Evolutionary conservation across 2,113 vertebrate genomes (phyloP).

Genomic region (Poicephalus gulielmi): DNA sequence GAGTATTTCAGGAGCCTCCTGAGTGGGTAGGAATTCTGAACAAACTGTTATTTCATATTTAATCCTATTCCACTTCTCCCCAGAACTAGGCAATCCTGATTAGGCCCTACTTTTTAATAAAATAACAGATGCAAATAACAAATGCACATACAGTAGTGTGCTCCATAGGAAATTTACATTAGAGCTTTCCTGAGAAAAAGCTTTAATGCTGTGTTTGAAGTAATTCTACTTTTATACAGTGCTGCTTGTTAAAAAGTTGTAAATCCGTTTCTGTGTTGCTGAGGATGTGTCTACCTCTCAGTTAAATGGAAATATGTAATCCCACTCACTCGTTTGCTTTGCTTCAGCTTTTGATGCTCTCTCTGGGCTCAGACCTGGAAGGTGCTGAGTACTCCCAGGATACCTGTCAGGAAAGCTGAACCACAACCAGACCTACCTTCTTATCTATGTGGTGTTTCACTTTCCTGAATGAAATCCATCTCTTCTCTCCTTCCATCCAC

Average conservation of each 20-base stretch:
- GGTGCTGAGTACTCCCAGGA: not conserved
- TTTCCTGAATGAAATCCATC: not conserved
- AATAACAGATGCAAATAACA: constrained; percentile 56
- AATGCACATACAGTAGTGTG: not conserved
- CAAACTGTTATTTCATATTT: constrained; percentile 35
- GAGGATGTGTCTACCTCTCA: not conserved
- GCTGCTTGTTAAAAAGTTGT: constrained; percentile 45
- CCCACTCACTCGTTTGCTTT: not conserved
- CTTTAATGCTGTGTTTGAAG: constrained; percentile 57
- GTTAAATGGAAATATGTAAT: constrained; percentile 40
- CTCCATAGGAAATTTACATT: constrained; percentile 53
- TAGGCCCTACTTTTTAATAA: constrained; percentile 51
- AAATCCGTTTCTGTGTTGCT: constrained; percentile 10
- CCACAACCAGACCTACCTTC: not conserved
- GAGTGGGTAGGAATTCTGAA: constrained; percentile 26
- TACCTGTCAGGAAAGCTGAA: not conserved
- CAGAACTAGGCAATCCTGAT: constrained; percentile 19
- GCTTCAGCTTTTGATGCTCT: not conserved
- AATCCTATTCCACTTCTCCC: constrained; percentile 35
- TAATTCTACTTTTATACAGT: constrained; percentile 56
- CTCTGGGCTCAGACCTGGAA: not conserved
- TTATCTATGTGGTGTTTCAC: not conserved
- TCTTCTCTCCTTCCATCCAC: not conserved
- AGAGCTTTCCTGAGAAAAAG: constrained; percentile 43
- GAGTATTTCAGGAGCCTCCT: constrained; percentile 22